phyloP scores from a whole-genome alignment of 1,140 invertebrate species.

The Maconellicoccus hirsutus region DNA sequence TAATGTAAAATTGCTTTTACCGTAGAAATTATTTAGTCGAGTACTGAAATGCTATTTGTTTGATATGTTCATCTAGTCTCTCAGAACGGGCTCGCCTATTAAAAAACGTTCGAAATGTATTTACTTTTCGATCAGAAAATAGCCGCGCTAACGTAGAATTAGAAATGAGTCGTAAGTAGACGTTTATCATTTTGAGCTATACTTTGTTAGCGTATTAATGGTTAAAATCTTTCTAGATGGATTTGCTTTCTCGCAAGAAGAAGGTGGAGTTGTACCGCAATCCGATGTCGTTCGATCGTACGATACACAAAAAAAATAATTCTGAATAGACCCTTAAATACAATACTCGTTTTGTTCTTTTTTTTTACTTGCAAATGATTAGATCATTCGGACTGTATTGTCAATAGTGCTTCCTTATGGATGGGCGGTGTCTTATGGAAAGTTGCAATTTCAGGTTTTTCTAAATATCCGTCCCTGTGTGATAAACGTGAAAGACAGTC shows the following conservation, averaged over 20 bases:
- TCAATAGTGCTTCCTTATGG: no score
- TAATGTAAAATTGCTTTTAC: no score
- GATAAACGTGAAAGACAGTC: background rate
- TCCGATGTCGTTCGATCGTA: slow-evolving; percentile 85
- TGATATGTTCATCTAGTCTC: slow-evolving; percentile 53
- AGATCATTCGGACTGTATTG: no score
- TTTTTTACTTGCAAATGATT: background rate
- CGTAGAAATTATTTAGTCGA: no score
- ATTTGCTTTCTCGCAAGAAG: slow-evolving; percentile 98
- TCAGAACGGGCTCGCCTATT: slow-evolving; percentile 89
- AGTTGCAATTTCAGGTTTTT: no score
- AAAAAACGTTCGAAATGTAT: slow-evolving; percentile 83
- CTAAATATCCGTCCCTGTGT: background rate
- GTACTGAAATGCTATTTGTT: no score
- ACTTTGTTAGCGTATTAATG: background rate
- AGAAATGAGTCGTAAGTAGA: slow-evolving; percentile 79
- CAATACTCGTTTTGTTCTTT: background rate
- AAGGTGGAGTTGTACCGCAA: slow-evolving; percentile 85
- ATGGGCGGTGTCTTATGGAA: no score
- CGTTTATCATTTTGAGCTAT: background rate
- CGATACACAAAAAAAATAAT: slow-evolving; percentile 54
- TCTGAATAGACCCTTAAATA: no score
- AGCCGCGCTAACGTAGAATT: slow-evolving; percentile 60
- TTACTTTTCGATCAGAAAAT: slow-evolving; percentile 51
- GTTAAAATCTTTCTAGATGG: slow-evolving; percentile 58